Evolutionary conservation across 2,888 invertebrate genomes (phyloP), one percentile per base, ranked within the genome.

Genomic region (Pachycephus smyrnensis): DNA sequence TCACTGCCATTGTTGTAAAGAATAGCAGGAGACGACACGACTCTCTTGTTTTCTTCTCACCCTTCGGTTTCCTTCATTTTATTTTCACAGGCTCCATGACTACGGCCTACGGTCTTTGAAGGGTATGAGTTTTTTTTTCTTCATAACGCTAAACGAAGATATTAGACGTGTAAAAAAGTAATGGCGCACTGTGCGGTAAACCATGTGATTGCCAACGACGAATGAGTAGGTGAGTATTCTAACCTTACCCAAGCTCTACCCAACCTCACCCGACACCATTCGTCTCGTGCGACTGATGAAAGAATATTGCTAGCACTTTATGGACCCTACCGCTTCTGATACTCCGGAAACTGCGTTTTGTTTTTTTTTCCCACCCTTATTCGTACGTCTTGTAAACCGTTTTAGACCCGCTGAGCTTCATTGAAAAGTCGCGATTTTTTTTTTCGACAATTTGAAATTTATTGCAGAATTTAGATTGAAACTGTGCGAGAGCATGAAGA

Each of bases 281-380:
- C 33, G 71, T 84, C 85, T 83, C 23, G 9, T 2, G 9, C 55
- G 55, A 84, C 86, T 86, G 87, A 86, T 85, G 88, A 88, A 88
- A 86, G 89, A 89, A 90, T 89, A 90, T 89, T 88, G 88, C 86
- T 83, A 84, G 80, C 83, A 85, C 88, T 90, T 89, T 89, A 89
- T 85, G 87, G 86, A 83, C 82, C 79, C 78, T 31, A 32, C 55
- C 9, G 55, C 55, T 55, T 55, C 55, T 23, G 55, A 55, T 55
- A 55, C 55, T 55, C 55, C 2, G 23, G 15, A 15, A 55, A 23
- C 55, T 23, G 23, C 23, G 9, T 9, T 23, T 55, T 55, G 9
- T 9, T 23, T 55, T 55, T 9, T 6, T 23, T 55, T 55, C 23
- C 1, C 15, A n/a, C 55, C 23, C 55, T 55, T 55, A 55, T 23